phyloP scores from a whole-genome alignment of 2,888 invertebrate genomes.

The Drosophila mulleri region DNA sequence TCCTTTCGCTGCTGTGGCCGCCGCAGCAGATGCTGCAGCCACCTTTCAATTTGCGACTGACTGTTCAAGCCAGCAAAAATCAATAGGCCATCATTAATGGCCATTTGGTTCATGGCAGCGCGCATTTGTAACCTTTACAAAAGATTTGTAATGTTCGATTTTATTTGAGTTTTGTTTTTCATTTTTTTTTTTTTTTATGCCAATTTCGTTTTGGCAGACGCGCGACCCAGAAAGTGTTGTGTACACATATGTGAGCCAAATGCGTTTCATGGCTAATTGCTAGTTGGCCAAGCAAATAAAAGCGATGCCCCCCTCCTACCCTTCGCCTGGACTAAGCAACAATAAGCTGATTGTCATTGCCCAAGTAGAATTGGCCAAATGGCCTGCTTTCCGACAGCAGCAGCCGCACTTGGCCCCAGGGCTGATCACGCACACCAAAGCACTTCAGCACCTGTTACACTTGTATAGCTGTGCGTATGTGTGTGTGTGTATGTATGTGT shows the following conservation, averaged over 20 bases:
- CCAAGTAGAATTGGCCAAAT: slow-evolving; percentile 59
- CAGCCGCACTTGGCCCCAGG: slow-evolving; percentile 39
- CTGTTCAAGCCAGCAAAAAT: slow-evolving; percentile 34
- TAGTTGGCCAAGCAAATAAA: slow-evolving; percentile 36
- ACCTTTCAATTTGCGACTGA: slow-evolving; percentile 52
- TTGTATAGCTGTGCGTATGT: no score
- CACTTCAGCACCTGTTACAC: slow-evolving; percentile 52
- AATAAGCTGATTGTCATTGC: slow-evolving; percentile 73
- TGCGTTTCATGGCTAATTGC: slow-evolving; percentile 74
- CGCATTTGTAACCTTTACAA: slow-evolving; percentile 68
- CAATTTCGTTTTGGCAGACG: slow-evolving; percentile 52
- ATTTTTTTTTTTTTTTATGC: slow-evolving; percentile 42
- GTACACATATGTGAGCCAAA: slow-evolving; percentile 51
- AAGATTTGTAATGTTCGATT: slow-evolving; percentile 38
- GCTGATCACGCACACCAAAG: slow-evolving; percentile 46
- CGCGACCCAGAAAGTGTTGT: slow-evolving; percentile 53
- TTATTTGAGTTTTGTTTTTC: slow-evolving; percentile 7
- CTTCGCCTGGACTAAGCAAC: not conserved
- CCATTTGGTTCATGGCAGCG: slow-evolving; percentile 41
- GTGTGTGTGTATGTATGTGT: slow-evolving; percentile 1
- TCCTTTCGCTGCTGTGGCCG: slow-evolving; percentile 60
- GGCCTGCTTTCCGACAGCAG: slow-evolving; percentile 38
- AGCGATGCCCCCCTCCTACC: not conserved
- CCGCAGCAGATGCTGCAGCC: slow-evolving; percentile 20
- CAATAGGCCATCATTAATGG: slow-evolving; percentile 55